Base-by-base conservation (phyloP, 2,113 vertebrate species). In the Oncorhynchus tshawytscha region DNA sequence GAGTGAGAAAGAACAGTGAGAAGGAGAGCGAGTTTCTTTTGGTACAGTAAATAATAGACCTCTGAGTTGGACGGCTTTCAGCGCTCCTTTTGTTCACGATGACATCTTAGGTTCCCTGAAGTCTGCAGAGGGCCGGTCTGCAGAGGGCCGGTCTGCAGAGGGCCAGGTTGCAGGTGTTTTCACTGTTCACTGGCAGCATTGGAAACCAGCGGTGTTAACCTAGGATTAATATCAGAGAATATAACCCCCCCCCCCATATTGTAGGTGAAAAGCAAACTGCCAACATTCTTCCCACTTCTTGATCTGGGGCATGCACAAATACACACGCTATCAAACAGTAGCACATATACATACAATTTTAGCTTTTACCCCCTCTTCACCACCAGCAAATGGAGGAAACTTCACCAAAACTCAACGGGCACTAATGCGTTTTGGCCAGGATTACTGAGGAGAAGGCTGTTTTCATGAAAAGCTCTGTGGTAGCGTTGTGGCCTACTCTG, bases 31-130 rank as follows among this genome's bases (percentile, higher is more conserved):
- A 84, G 81, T 74, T 90, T 90, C 85, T 85, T 90, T 90, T 86
- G 87, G 82, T 90, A 88, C 88, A 89, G 88, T 91, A 92, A 91
- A 93, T 91, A 92, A 91, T 90, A 88, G 89, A 82, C 87, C 86
- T 85, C 91, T 91, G 88, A 90, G 86, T 91, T 92, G 91, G 91
- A 93, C 76, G 69, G 81, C 84, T 85, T 91, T 91, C 91, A 89
- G 75, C 75, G 88, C 79, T 83, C 75, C 90, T 88, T 90, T 93
- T 90, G 90, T 91, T 80, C 64, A 72, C 67, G n/a, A 80, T 91
- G 89, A 90, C 89, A 89, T 90, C 85, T 88, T 89, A 80, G 67
- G 87, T 88, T 90, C 89, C 90, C 90, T 59, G 79, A 91, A 90
- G 88, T 24, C 39, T 60, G 70, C 45, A 34, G 66, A 90, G 86